Evolutionary conservation across 2,113 vertebrate species (phyloP), one percentile per base, ranked within the genome.

Genomic region (Eurypyga helias): DNA sequence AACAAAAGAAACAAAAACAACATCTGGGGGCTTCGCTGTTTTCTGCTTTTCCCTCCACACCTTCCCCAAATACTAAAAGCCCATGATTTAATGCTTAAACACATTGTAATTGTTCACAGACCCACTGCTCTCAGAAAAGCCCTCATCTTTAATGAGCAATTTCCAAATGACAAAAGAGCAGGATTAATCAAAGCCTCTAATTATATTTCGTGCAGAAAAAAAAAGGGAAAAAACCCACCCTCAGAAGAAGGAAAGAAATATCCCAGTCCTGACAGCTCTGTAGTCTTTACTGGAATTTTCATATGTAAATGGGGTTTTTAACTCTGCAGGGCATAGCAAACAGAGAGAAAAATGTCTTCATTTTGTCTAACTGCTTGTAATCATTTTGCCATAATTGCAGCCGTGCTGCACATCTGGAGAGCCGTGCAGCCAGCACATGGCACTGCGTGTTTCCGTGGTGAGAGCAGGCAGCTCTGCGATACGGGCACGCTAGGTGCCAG

Each of bases 121-220:
- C 71, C 88, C 78, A 58, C 62, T 85, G 87, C 96, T 97, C 97
- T 96, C 95, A 84, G 79, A 69, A 96, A 95, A 90, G 67, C 87
- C 91, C 92, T 94, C 71, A 17, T 91, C 96, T 97, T 97, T 96
- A 96, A 97, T 96, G 93, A 96, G 92, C 95, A 87, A 93, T 97
- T 96, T 97, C 91, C 84, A 93, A 72, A 97, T 90, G 97, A 97
- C 95, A 94, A 95, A 96, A 94, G 91, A 93, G 62, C 83, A 90
- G 93, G 96, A 91, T 97, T 98, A 97, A 97, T 97, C 96, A 97
- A 95, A 97, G 94, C 83, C 70, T 93, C 96, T 98, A 96, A 98
- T 98, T 97, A 96, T 81, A 81, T 82, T 96, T 95, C 92, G 83
- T 89, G 76, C 78, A 91, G 81, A 34, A 28, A 23, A 45, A 13